A percentile compares a stretch with the other conserved stretches of the same genome.
phyloP scores from a whole-genome alignment of 2,113 vertebrate species.

The Odontesthes bonariensis region DNA sequence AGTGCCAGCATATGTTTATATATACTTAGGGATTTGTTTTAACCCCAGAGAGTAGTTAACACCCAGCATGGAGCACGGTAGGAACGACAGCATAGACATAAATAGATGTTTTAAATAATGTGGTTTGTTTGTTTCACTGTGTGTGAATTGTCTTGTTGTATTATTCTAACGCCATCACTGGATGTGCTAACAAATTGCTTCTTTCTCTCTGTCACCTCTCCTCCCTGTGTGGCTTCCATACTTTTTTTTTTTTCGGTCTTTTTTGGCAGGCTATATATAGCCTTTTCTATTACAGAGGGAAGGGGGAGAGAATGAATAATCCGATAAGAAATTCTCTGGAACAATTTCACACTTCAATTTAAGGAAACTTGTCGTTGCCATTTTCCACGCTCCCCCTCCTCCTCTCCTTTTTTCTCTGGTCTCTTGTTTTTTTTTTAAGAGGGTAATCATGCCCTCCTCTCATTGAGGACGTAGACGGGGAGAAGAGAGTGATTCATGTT shows the following conservation, averaged over 20 bases:
- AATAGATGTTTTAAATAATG: conserved; percentile 27
- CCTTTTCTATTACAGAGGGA: conserved; percentile 62
- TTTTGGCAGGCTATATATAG: conserved; percentile 69
- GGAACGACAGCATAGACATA: conserved; percentile 28
- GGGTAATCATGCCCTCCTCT: neutral
- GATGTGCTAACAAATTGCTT: conserved; percentile 47
- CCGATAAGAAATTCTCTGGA: conserved; percentile 70
- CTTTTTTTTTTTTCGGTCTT: conserved; percentile 14
- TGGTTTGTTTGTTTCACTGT: conserved; percentile 32
- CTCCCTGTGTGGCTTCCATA: conserved; percentile 55
- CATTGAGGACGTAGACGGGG: conserved; percentile 76
- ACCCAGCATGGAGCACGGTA: conserved; percentile 7
- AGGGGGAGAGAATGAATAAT: conserved; percentile 66
- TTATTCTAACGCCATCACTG: conserved; percentile 52
- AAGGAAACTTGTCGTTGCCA: conserved; percentile 61
- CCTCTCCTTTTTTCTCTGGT: conserved; percentile 10
- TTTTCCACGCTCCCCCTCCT: conserved; percentile 53
- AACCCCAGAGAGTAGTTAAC: conserved; percentile 18
- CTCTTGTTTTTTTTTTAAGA: conserved; percentile 36
- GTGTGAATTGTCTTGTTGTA: conserved; percentile 46
- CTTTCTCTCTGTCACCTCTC: conserved; percentile 51
- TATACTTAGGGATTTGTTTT: conserved; percentile 39
- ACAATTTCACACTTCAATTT: conserved; percentile 78
- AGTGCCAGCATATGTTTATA: conserved; percentile 29
- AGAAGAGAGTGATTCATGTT: conserved; percentile 41